A percentile compares a stretch with the other conserved stretches of the same genome.
phyloP scores from a whole-genome alignment of 2,797 vertebrate genomes.

The Gephyroberyx darwinii region DNA sequence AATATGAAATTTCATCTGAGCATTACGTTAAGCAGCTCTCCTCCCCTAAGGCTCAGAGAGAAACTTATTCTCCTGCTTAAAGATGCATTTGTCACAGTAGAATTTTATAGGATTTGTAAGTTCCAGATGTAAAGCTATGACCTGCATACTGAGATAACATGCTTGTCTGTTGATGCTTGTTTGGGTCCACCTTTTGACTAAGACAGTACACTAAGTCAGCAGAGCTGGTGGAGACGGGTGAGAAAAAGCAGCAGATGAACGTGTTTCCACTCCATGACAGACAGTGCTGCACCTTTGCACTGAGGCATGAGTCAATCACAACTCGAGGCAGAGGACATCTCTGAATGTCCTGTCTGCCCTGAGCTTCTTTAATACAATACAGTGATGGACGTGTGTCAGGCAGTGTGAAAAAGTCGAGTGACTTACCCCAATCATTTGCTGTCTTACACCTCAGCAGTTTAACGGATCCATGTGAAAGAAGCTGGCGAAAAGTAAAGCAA shows the following conservation, averaged over 20 bases:
- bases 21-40: conserved; percentile 25
- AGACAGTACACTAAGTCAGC: conserved; percentile 19
- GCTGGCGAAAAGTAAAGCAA: conserved; percentile 51
- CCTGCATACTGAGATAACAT: conserved; percentile 50
- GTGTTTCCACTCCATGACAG: conserved; percentile 33
- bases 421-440: conserved; percentile 64
- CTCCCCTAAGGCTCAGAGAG: conserved; percentile 29
- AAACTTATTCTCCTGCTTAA: conserved; percentile 24
- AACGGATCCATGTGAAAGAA: conserved; percentile 59
- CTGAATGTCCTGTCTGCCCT: conserved; percentile 49
- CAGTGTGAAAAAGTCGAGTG: conserved; percentile 52
- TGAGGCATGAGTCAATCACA: conserved; percentile 70
- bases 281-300: conserved; percentile 40
- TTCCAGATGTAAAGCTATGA: conserved; percentile 34
- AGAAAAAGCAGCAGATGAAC: conserved; percentile 18
- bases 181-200: conserved; percentile 22
- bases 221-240: conserved; percentile 9
- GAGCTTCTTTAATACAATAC: conserved; percentile 54
- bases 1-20: conserved; percentile 27
- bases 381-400: conserved; percentile 73
- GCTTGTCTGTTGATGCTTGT: conserved; percentile 33
- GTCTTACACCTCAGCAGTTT: conserved; percentile 61
- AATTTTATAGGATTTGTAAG: conserved; percentile 45
- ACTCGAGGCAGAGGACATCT: conserved; percentile 47
- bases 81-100: conserved; percentile 46